phyloP scores from a whole-genome alignment of 2,113 vertebrate genomes.

The Gobiocypris rarus region DNA sequence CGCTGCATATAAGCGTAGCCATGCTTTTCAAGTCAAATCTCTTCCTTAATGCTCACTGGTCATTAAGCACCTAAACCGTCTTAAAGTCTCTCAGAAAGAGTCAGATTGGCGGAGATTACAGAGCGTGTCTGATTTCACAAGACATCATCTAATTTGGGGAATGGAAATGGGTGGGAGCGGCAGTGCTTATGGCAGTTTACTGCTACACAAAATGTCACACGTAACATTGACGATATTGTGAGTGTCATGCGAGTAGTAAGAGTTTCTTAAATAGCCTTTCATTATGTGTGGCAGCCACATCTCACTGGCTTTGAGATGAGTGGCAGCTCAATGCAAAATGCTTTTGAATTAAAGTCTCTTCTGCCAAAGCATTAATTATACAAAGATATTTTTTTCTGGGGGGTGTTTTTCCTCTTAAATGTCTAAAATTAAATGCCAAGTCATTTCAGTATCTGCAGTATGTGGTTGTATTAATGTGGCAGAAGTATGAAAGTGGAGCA shows the following conservation, averaged over 20 bases:
- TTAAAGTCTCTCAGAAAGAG: background rate
- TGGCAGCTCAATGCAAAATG: constrained; percentile 30
- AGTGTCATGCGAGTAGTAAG: constrained; percentile 19
- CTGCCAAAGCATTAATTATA: constrained; percentile 28
- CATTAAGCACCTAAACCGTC: constrained; percentile 32
- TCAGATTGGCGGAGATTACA: constrained; percentile 13
- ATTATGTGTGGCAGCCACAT: constrained; percentile 31
- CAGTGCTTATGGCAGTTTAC: constrained; percentile 15
- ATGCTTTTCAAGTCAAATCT: background rate
- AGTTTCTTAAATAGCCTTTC: constrained; percentile 27
- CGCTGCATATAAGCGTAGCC: background rate
- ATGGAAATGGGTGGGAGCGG: background rate
- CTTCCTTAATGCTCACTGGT: constrained; percentile 13
- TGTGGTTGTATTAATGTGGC: constrained; percentile 63
- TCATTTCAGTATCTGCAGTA: constrained; percentile 55
- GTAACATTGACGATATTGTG: constrained; percentile 31
- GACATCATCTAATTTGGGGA: constrained; percentile 16
- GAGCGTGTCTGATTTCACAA: constrained; percentile 5
- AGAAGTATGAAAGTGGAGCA: constrained; percentile 47
- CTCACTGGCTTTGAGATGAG: constrained; percentile 30
- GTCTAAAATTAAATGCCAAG: constrained; percentile 6
- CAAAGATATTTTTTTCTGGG: background rate
- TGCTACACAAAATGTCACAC: constrained; percentile 40
- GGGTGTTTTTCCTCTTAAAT: constrained; percentile 21
- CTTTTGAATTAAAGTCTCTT: constrained; percentile 33